Conservation (phyloP, 1,140 invertebrate genomes). For the Brachionus asplanchnoidis region DNA sequence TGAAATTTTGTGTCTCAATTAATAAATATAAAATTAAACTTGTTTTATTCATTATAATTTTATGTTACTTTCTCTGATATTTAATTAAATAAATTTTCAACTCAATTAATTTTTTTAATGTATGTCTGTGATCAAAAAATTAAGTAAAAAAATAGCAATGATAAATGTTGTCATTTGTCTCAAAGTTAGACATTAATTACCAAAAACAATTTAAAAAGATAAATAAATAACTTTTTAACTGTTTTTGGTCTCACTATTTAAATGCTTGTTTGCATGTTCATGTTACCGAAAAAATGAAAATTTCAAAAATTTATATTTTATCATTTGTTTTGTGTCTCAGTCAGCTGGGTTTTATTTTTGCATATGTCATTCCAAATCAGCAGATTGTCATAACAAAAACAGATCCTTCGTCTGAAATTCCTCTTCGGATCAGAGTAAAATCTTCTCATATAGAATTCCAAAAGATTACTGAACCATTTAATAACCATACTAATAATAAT, state of each 20-base stretch:
- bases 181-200: not conserved
- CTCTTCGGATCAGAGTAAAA: not conserved
- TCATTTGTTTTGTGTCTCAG: not conserved
- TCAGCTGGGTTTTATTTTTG: not conserved
- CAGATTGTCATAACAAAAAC: not conserved
- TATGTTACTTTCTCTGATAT: too few species aligned
- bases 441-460: not conserved
- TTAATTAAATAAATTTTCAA: too few species aligned
- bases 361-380: not conserved
- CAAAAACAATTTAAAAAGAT: not conserved
- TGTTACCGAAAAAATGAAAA: not conserved
- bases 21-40: not conserved
- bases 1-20: too few species aligned
- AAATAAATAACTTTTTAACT: not conserved
- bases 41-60: not conserved
- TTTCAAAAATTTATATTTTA: not conserved
- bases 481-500: not conserved
- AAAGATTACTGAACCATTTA: not conserved
- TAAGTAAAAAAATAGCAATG: not conserved
- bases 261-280: not conserved
- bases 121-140: too few species aligned
- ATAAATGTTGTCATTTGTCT: not conserved
- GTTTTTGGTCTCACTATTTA: not conserved
- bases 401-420: not conserved
- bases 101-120: not conserved